Percentiles rank a stretch among this genome's conserved stretches.
phyloP scores from a whole-genome alignment of 1,140 invertebrate genomes.

The Luehdorfia chinensis region DNA sequence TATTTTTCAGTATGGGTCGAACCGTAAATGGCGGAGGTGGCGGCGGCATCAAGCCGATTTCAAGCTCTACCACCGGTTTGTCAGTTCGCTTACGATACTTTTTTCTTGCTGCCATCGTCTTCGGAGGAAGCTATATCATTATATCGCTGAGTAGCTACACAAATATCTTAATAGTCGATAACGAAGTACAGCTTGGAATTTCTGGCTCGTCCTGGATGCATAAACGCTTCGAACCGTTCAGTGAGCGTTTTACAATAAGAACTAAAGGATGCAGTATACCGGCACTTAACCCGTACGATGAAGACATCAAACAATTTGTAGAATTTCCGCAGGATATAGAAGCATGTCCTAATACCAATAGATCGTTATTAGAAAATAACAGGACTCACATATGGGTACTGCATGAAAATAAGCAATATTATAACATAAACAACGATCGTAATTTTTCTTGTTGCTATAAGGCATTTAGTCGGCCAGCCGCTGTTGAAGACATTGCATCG shows the following conservation, averaged over 20 bases:
- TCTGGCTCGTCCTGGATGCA: background rate
- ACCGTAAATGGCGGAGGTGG: constrained; percentile 1
- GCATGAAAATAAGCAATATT: constrained; percentile 62
- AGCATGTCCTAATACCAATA: constrained; percentile 40
- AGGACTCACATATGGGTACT: constrained; percentile 76
- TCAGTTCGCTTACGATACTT: constrained; percentile 8
- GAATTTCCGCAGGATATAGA: constrained; percentile 27
- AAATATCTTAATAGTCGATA: background rate
- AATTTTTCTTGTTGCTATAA: constrained; percentile 79
- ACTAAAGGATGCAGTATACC: constrained; percentile 88
- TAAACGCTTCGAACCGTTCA: background rate
- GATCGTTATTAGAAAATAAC: constrained; percentile 79
- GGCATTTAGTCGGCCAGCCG: constrained; percentile 76
- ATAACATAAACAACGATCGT: constrained; percentile 47
- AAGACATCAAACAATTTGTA: constrained; percentile 44
- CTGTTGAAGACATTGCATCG: constrained; percentile 45
- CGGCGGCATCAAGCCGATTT: background rate
- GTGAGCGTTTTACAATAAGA: constrained; percentile 76
- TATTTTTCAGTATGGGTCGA: constrained; percentile 25
- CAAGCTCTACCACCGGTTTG: background rate
- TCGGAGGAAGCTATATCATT: constrained; percentile 12
- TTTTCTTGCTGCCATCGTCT: constrained; percentile 7
- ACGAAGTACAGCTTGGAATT: background rate
- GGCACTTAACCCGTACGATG: constrained; percentile 83
- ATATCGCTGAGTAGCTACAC: constrained; percentile 9